Percentiles rank a stretch among this genome's conserved stretches.
Conservation (phyloP, 2,797 vertebrate species). For the Alfaro cultratus region DNA sequence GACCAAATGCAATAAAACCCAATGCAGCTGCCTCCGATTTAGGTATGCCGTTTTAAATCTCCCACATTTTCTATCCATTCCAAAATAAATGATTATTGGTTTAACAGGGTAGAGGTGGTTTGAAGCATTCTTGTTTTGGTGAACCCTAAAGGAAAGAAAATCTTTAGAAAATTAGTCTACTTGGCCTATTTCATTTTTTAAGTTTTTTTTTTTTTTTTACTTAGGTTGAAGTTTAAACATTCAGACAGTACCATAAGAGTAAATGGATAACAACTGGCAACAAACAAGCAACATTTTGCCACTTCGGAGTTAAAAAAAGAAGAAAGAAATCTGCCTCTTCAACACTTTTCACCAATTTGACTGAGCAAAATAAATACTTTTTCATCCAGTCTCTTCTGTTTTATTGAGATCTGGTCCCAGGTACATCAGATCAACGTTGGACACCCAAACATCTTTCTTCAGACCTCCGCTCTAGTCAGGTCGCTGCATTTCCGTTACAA, state of each 20-base stretch:
- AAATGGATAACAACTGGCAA: too few species aligned
- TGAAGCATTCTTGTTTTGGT: not conserved
- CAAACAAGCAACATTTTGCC: too few species aligned
- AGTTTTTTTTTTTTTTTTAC: too few species aligned
- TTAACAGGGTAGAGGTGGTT: not conserved
- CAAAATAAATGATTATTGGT: not conserved
- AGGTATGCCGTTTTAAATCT: not conserved
- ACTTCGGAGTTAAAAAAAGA: too few species aligned
- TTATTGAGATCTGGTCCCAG: not conserved
- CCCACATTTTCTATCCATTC: not conserved
- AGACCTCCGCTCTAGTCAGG: not conserved
- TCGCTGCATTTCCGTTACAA: too few species aligned
- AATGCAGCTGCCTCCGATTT: not conserved
- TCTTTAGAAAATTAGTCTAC: not conserved
- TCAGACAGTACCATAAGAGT: not conserved
- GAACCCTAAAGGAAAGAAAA: not conserved
- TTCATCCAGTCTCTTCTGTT: too few species aligned
- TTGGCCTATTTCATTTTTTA: too few species aligned
- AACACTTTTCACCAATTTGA: too few species aligned
- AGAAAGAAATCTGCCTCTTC: too few species aligned
- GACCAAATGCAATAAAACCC: not conserved
- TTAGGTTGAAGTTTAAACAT: too few species aligned
- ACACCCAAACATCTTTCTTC: not conserved
- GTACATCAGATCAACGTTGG: not conserved
- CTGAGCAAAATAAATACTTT: too few species aligned